Evolutionary conservation across 2,888 invertebrate species (phyloP).

Genomic region (Fabriciana adippe): DNA sequence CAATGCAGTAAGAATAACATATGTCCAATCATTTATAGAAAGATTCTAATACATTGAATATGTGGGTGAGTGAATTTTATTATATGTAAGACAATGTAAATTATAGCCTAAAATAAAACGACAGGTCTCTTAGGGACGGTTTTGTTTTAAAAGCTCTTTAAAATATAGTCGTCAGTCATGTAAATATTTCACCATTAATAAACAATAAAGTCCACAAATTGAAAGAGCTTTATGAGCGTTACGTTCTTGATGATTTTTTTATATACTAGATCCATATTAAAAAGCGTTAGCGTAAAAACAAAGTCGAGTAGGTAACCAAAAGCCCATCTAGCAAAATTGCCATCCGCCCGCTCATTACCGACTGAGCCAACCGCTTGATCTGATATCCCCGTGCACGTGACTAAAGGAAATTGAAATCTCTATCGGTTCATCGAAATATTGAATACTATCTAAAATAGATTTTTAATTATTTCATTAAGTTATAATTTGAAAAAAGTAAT

Average conservation of each 20-base stretch:
- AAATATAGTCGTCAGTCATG: neutral
- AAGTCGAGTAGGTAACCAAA: constrained; percentile 65
- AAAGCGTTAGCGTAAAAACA: constrained; percentile 69
- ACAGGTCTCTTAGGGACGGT: neutral
- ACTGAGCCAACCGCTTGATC: constrained; percentile 75
- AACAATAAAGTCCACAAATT: constrained; percentile 8
- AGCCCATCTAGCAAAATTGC: constrained; percentile 79
- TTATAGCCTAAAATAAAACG: no score
- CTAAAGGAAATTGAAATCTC: constrained; percentile 82
- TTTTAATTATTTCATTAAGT: constrained; percentile 55
- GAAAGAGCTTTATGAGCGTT: constrained; percentile 10
- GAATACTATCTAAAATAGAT: constrained; percentile 58
- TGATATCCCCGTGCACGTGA: constrained; percentile 78
- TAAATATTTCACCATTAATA: constrained; percentile 3
- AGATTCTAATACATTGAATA: no score
- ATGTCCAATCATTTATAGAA: no score
- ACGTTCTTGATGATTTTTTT: constrained; percentile 17
- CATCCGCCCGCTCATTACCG: constrained; percentile 80
- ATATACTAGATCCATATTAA: constrained; percentile 58
- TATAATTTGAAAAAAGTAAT: neutral
- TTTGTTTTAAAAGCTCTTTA: neutral
- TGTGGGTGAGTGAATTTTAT: no score
- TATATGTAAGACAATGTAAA: no score
- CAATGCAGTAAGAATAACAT: no score
- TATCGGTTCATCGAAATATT: constrained; percentile 80